phyloP scores from a whole-genome alignment of 2,797 vertebrate species.

The Glyptemys insculpta region DNA sequence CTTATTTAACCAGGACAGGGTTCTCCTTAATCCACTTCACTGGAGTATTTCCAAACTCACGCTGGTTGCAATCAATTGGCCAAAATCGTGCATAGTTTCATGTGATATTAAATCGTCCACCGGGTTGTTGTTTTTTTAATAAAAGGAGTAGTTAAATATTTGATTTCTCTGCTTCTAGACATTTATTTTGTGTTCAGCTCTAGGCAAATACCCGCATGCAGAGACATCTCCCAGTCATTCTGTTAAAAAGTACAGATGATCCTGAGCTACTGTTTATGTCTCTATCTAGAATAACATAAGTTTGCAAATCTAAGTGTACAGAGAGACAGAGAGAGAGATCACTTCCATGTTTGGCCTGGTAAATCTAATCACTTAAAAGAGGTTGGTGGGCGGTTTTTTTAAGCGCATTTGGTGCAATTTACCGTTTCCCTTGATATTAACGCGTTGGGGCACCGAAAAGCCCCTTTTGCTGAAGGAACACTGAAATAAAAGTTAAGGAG shows the following conservation, averaged over 20 bases:
- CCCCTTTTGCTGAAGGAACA: neutral
- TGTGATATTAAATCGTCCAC: neutral
- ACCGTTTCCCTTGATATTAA: neutral
- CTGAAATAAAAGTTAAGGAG: neutral
- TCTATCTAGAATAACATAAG: conserved; percentile 42
- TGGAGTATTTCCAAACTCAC: conserved; percentile 57
- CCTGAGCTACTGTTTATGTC: conserved; percentile 32
- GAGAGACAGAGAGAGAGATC: neutral
- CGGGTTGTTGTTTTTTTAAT: neutral
- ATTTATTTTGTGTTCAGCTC: neutral
- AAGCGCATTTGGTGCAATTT: neutral
- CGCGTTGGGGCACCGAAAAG: neutral
- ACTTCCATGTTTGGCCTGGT: conserved; percentile 20
- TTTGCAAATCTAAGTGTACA: conserved; percentile 58
- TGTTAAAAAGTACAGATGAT: neutral
- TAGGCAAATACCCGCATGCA: neutral
- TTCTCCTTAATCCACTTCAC: conserved; percentile 49
- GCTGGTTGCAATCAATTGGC: conserved; percentile 29
- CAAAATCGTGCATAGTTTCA: conserved; percentile 26
- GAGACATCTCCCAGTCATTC: neutral
- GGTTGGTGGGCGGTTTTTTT: neutral
- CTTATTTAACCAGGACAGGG: conserved; percentile 49
- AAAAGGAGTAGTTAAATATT: neutral
- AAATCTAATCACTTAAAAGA: neutral
- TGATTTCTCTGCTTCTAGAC: neutral